Base-by-base conservation (phyloP, 2,113 vertebrate genomes). In the Forbesichthys papilliferus region DNA sequence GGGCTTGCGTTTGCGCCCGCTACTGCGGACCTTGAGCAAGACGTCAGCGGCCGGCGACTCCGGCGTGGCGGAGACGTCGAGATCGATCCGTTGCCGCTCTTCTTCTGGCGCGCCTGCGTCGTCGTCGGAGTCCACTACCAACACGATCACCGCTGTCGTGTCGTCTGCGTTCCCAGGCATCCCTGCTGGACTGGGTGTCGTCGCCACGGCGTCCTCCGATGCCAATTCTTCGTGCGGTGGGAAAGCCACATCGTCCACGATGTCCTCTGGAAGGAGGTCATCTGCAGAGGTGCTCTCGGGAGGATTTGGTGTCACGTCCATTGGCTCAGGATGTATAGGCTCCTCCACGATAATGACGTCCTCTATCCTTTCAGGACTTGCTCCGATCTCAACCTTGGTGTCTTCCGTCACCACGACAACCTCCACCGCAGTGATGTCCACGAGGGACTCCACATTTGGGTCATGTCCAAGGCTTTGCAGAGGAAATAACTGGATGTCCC, bases 1-100 rank as follows among this genome's bases (percentile, higher is more conserved):
- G 0, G 90, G 88, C 51, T 66, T 84, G 27, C 85, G 84, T 66
- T 84, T 81, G 56, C 90, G 84, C 3, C 82, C 84, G 8, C 90
- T 90, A 0, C 86, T 84, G 33, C 90, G 87, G 4, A 88, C 78
- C 11, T 73, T 87, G 3, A 58, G 65, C 1, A 18, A 0, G 12
- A 27, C 60, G 13, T 72, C 48, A 5, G 68, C 4, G 3, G 33
- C 14, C 5, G 42, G 49, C 18, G 9, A 18, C 54, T 49, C 42
- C 0, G 61, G 42, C 48, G 46, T 56, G 8, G 60, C 33, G 11
- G 57, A 9, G 9, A 20, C 7, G 11, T 0, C 0, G 4, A 71
- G 66, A 1, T 34, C 9, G 53, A 54, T 66, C 63, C 46, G 56
- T 54, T 11, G 16, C 1, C 68, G 61, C 11, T 5, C 55, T 0